These are phyloP conservation scores for Diprion similis DNA, from an alignment of 1,140 invertebrate species.

Conservation along the genomic window DNA sequence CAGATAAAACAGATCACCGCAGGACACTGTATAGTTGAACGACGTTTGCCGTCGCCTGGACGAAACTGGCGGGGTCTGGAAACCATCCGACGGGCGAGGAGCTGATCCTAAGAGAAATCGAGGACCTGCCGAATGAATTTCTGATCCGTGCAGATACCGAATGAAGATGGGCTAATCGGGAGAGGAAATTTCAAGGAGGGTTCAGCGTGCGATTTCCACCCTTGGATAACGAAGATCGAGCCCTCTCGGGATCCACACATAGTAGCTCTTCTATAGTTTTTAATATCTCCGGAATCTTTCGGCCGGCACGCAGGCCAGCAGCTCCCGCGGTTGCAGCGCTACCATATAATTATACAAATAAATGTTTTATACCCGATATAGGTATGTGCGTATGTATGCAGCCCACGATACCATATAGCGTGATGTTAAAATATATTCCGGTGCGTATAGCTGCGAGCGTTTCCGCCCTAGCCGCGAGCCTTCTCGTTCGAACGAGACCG, in stretches of 20 bases:
- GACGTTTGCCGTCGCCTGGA: neutral
- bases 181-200: neutral
- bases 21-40: no score
- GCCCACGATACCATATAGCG: neutral
- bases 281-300: neutral
- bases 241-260: neutral
- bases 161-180: neutral
- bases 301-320: neutral
- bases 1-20: no score
- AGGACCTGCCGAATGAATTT: neutral
- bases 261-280: neutral
- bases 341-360: conserved; percentile 5
- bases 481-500: neutral
- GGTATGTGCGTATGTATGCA: neutral
- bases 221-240: neutral
- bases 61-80: neutral
- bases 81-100: neutral
- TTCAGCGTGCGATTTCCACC: no score
- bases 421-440: neutral
- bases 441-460: neutral
- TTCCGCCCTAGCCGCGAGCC: conserved; percentile 3
- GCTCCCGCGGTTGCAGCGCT: conserved; percentile 3
- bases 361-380: conserved; percentile 1
- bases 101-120: neutral
- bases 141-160: neutral